Conservation (phyloP, 2,113 vertebrate genomes). For the Ranitomeya imitator region DNA sequence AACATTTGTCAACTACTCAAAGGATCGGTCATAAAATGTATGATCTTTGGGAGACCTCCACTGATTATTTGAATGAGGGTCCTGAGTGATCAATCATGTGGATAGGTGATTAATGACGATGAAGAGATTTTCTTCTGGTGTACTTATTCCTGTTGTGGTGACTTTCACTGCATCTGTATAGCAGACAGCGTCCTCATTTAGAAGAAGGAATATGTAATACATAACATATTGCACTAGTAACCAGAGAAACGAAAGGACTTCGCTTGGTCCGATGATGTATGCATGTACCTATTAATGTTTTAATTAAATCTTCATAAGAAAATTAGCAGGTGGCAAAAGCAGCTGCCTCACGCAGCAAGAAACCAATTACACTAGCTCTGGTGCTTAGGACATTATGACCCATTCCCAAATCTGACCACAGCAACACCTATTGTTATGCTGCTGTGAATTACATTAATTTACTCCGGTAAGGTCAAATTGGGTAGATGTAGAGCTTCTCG, state of each 20-base stretch:
- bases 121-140: too few relatives aligned
- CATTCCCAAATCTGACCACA: neutral
- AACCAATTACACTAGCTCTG: neutral
- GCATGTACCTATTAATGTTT: slow-evolving; percentile 19
- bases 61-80: too few relatives aligned
- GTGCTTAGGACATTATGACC: neutral
- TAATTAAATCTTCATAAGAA: slow-evolving; percentile 18
- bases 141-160: neutral
- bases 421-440: slow-evolving; percentile 12
- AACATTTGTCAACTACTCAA: too few relatives aligned
- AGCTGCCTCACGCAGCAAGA: neutral
- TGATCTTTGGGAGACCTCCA: too few relatives aligned
- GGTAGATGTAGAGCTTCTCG: neutral
- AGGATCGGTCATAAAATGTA: too few relatives aligned
- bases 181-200: neutral
- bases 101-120: too few relatives aligned
- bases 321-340: neutral
- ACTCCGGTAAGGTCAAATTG: neutral
- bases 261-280: neutral
- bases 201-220: neutral
- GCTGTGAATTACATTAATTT: neutral
- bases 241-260: neutral
- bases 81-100: too few relatives aligned
- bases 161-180: neutral
- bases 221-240: neutral